Base-by-base conservation (phyloP, 2,113 vertebrate genomes). In the Donacobius atricapilla region DNA sequence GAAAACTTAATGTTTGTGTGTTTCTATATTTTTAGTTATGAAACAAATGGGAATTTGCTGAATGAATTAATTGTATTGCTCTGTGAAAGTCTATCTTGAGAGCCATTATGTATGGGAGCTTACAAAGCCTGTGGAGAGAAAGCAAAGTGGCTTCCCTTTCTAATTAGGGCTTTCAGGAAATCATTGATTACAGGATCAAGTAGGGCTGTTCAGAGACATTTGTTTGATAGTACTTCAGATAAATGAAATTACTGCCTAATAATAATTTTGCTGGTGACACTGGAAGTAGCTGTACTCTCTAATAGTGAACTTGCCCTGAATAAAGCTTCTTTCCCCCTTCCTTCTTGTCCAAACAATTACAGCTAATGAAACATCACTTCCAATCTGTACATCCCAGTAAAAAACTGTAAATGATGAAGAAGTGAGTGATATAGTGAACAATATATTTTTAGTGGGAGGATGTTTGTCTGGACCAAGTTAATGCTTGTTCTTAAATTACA, bases 131-230 rank as follows among this genome's bases (percentile, higher is more conserved):
- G 72, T 61, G 54, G 68, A 95, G 78, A 95, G 45, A 87, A 91
- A 87, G 87, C 83, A 80, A 87, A 90, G 93, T n/a, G 33, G 69
- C 72, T 81, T 97, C 69, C 45, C 76, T 94, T 70, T 87, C 75
- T 96, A 90, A 93, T 96, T 93, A 94, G 25, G 50, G 40, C 63
- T 96, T 97, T 88, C 76, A 96, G 89, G 82, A 97, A 97, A 95
- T 82, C 40, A 83, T 83, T 92, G 89, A 93, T 96, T 95, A 91
- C 37, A 70, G 82, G 94, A 94, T 90, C 63, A 68, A 83, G 61
- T 58, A 70, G 79, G 54, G 15, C 71, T 91, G 66, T 44, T 90
- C 42, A 57, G 70, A 72, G 56, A 50, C 71, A 48, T 92, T 97
- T 87, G 64, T 86, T 95, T 95, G 94, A 89, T 95, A 76, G 40